These are phyloP conservation scores for Panurus biarmicus DNA, from an alignment of 2,113 vertebrate genomes.

Conservation along the genomic window DNA sequence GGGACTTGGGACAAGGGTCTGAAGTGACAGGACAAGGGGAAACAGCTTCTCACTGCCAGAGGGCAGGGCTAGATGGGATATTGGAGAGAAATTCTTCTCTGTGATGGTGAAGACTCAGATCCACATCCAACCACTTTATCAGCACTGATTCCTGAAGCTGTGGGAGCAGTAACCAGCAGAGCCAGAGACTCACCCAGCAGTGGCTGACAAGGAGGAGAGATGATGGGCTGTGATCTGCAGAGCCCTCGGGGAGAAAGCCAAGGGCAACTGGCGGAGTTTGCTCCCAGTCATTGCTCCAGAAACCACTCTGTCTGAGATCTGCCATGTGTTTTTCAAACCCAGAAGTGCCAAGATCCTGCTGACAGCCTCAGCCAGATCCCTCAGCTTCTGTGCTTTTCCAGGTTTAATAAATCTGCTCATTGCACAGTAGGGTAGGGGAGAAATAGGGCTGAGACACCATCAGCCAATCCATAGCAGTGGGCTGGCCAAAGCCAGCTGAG, in stretches of 20 bases:
- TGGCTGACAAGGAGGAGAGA: not conserved
- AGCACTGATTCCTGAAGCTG: not conserved
- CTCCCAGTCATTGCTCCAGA: not conserved
- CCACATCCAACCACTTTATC: not conserved
- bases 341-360: not conserved
- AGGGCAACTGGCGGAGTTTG: not conserved
- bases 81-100: accelerated
- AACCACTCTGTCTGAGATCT: not conserved
- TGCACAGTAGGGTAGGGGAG: not conserved
- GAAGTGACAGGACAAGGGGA: accelerated
- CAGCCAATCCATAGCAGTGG: not conserved
- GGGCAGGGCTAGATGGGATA: not conserved
- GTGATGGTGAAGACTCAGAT: too few species aligned
- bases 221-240: not conserved
- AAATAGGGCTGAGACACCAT: not conserved
- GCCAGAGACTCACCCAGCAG: not conserved
- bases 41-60: not conserved
- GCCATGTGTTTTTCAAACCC: not conserved
- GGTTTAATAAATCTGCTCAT: not conserved
- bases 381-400: not conserved
- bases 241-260: not conserved
- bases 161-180: not conserved
- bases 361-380: not conserved
- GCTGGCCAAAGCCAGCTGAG: not conserved
- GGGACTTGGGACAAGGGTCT: not conserved